Base-by-base conservation (phyloP, 2,113 vertebrate species). In the Lethenteron camtschaticum region DNA sequence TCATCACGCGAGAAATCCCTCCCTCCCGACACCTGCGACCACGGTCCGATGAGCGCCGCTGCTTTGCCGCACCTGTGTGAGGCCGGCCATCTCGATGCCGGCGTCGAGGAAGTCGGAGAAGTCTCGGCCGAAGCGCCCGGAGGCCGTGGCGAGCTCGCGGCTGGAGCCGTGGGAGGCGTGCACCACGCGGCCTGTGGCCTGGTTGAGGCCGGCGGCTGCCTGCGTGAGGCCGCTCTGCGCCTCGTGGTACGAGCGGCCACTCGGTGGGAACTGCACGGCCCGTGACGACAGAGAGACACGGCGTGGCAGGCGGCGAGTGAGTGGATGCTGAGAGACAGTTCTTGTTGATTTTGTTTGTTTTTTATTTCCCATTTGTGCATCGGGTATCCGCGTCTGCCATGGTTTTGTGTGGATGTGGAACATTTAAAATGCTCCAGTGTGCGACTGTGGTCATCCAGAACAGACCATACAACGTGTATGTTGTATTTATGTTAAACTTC, bases 21-120 rank as follows among this genome's bases (percentile, higher is more conserved):
- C 12, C 12, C 16, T 12, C 10, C n/a, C 55, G 68, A 4, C 70
- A 11, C 56, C 69, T 70, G 55, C 12, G 20, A 3, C 63, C 68
- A 68, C 69, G 2, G 56, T 5, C 68, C 71, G 16, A 41, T 41
- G 4, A 41, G 41, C 41, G 41, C 41, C 41, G 3, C 41, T 41
- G 41, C 41, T 41, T 41, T 41, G 41, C 41, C 79, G 58, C 78
- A 95, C 95, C 79, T 95, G 95, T 14, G 95, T 90, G 76, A 96
- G 95, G 70, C 95, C 95, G 14, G 92, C 95, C 90, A 99, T 99
- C 81, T 99, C 95, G 71, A 99, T 85, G 70, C 95, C 95, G 56
- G 91, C 92, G 69, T 96, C 95, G 16, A 99, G 85, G 81, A 99
- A 99, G 72, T 99, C 90, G 71, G 96, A 90, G 68, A 99, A 99